Evolutionary conservation across 2,113 vertebrate species (phyloP), one percentile per base, ranked within the genome.

Genomic region (Macquaria australasica): DNA sequence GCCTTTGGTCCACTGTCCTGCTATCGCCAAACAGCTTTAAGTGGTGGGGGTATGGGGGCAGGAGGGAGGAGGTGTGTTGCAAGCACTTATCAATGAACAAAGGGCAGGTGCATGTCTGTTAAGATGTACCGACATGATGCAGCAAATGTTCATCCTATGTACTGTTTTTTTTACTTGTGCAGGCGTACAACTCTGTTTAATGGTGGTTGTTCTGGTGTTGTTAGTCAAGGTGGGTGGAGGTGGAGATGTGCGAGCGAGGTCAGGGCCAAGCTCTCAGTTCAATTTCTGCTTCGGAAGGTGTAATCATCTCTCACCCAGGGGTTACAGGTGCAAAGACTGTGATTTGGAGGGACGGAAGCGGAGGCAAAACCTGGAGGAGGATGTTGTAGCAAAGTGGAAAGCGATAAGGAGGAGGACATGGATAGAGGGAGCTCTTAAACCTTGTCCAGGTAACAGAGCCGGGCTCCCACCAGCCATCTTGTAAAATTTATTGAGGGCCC

Each of bases 291-390:
- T 87, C 73, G 53, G 79, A 92, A 87, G 89, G 92, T 92, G 91
- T 91, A 94, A 95, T 95, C 93, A 93, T 94, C 82, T 80, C 87
- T 92, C 68, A 87, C 89, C 86, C 82, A 68, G 81, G 87, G 92
- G 94, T 89, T 94, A 90, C 90, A 88, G 90, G 92, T 91, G 89
- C 86, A 86, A 80, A 84, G 79, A 87, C 79, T 84, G 87, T 93
- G 91, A 94, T 94, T 93, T 91, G 81, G 75, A 72, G 83, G 60
- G 77, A 87, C 64, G 62, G 85, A 79, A 79, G 83, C 68, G 68
- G 76, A 73, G 69, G 70, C n/a, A 73, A 81, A 78, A 82, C 67
- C 68, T 63, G 69, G 75, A 70, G 77, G 79, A 78, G 72, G 77
- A 77, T 68, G 69, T 71, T 64, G 75, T 45, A 72, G 77, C 9